Conservation (phyloP, 2,113 vertebrate genomes). For the Tor tambroides region DNA sequence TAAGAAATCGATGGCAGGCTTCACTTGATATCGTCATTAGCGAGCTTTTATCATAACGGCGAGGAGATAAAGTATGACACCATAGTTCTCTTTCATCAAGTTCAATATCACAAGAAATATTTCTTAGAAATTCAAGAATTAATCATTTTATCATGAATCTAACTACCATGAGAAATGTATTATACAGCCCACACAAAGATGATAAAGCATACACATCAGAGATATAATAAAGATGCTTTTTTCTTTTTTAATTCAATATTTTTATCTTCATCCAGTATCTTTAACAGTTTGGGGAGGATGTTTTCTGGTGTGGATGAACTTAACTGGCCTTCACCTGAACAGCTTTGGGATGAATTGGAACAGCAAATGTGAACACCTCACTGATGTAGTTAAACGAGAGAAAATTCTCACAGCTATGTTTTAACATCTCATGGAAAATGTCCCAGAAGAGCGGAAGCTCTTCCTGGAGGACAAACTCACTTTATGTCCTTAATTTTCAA, state of each 20-base stretch:
- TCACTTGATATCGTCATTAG: constrained; percentile 58
- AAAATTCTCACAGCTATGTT: neutral
- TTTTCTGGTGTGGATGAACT: neutral
- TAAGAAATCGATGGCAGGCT: constrained; percentile 53
- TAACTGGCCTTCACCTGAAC: neutral
- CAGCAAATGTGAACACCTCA: neutral
- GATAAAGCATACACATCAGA: neutral
- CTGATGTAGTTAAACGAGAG: neutral
- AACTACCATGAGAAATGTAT: constrained; percentile 42
- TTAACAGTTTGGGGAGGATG: neutral
- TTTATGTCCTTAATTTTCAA: neutral
- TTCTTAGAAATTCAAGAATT: neutral
- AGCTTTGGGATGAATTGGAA: neutral
- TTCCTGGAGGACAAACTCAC: neutral
- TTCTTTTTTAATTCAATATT: neutral
- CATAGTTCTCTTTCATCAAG: constrained; percentile 52
- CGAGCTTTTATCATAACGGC: constrained; percentile 49
- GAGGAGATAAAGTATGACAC: constrained; percentile 44
- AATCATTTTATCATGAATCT: neutral
- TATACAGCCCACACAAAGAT: constrained; percentile 23
- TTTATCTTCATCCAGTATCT: neutral
- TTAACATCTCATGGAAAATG: neutral
- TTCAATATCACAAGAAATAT: constrained; percentile 17
- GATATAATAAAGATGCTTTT: neutral
- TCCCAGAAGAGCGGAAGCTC: neutral